Percentiles rank a stretch among this genome's conserved stretches.
These are phyloP conservation scores for Struthio camelus DNA, from an alignment of 2,113 vertebrate genomes.

Conservation along the genomic window DNA sequence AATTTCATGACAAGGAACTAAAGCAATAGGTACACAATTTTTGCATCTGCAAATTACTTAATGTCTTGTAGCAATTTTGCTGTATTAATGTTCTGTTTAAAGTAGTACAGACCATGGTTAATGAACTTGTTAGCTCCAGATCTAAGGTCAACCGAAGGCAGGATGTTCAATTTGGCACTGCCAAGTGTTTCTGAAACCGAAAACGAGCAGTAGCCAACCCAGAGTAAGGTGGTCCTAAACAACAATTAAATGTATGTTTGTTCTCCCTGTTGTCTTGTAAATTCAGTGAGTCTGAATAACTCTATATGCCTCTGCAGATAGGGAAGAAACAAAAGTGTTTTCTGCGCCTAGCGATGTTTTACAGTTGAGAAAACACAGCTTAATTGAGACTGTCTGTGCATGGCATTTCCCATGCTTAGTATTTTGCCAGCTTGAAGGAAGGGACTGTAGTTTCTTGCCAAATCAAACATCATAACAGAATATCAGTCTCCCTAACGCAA, in stretches of 20 bases:
- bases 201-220: background rate
- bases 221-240: background rate
- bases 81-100: background rate
- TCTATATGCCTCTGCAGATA: background rate
- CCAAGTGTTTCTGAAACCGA: background rate
- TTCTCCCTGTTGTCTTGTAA: background rate
- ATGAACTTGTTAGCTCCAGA: background rate
- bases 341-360: constrained; percentile 27
- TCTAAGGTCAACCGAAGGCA: background rate
- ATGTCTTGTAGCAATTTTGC: background rate
- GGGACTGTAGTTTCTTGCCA: background rate
- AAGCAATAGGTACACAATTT: background rate
- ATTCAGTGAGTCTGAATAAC: background rate
- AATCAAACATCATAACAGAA: constrained; percentile 8
- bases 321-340: constrained; percentile 16
- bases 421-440: constrained; percentile 50
- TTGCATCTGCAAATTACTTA: background rate
- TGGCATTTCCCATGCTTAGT: background rate
- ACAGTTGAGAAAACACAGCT: constrained; percentile 39
- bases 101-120: background rate
- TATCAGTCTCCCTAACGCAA: constrained; percentile 14
- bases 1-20: background rate
- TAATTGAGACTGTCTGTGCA: constrained; percentile 41
- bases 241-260: background rate
- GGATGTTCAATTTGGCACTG: background rate